These are phyloP conservation scores for Chymomyza caudatula DNA, from an alignment of 2,888 invertebrate genomes.

Conservation along the genomic window DNA sequence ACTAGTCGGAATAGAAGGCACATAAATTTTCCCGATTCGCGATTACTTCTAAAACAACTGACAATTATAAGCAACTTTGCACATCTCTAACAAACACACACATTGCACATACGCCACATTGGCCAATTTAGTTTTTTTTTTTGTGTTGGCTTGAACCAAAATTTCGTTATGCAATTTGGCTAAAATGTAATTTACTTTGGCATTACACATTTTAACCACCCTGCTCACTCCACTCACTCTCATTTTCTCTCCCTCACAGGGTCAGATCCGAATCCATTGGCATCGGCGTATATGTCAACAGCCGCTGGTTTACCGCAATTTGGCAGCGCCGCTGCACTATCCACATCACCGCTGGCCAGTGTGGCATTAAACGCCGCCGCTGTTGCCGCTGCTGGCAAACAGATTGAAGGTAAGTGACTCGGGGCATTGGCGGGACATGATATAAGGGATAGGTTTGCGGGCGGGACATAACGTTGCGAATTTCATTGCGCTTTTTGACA, in stretches of 20 bases:
- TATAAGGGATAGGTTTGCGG: neutral
- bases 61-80: neutral
- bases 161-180: constrained; percentile 26
- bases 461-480: neutral
- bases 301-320: constrained; percentile 80
- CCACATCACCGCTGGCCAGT: constrained; percentile 81
- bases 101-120: neutral
- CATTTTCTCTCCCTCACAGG: constrained; percentile 45
- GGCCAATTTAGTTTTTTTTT: constrained; percentile 5
- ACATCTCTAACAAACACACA: neutral
- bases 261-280: constrained; percentile 80
- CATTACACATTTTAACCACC: constrained; percentile 11
- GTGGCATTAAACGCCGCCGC: constrained; percentile 86
- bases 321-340: constrained; percentile 80
- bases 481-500: constrained; percentile 10
- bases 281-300: constrained; percentile 82
- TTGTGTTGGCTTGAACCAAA: neutral
- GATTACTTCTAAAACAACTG: neutral
- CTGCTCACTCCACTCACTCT: constrained; percentile 1
- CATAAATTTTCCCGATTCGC: too few species aligned
- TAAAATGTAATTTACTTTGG: constrained; percentile 37
- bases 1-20: too few species aligned
- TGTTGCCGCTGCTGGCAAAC: constrained; percentile 91
- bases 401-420: constrained; percentile 88
- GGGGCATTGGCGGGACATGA: neutral